Conservation (phyloP, 2,113 vertebrate genomes). For the Toxotes jaculatrix region DNA sequence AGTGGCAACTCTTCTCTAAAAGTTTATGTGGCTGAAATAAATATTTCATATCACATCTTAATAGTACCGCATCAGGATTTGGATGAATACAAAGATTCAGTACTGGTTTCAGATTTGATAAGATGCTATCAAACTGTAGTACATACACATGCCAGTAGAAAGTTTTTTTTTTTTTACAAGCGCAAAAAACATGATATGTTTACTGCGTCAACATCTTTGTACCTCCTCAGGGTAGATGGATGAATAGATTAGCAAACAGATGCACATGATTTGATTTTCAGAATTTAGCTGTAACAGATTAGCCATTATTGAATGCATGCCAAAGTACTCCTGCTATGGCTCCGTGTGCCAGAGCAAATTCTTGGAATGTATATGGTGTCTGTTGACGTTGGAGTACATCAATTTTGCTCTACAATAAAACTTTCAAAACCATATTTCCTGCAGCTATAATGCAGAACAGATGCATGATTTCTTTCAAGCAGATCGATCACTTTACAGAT, state of each 20-base stretch:
- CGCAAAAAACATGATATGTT: not conserved
- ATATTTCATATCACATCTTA: no score
- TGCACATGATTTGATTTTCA: conserved; percentile 12
- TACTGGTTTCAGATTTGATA: no score
- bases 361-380: not conserved
- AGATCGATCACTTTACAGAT: conserved; percentile 14
- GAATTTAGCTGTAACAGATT: not conserved
- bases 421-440: conserved; percentile 11
- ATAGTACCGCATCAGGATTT: no score
- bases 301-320: conserved; percentile 3
- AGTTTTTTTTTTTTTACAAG: not conserved
- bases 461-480: not conserved
- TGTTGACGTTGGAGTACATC: conserved; percentile 2
- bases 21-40: no score
- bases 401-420: not conserved
- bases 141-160: no score
- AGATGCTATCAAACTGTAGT: no score
- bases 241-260: conserved; percentile 32
- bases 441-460: not conserved
- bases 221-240: not conserved
- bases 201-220: not conserved
- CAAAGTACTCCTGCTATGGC: conserved; percentile 1
- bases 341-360: not conserved
- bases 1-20: not conserved
- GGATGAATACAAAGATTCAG: no score